These are phyloP conservation scores for Limonius californicus DNA, from an alignment of 1,140 invertebrate species.

Conservation along the genomic window DNA sequence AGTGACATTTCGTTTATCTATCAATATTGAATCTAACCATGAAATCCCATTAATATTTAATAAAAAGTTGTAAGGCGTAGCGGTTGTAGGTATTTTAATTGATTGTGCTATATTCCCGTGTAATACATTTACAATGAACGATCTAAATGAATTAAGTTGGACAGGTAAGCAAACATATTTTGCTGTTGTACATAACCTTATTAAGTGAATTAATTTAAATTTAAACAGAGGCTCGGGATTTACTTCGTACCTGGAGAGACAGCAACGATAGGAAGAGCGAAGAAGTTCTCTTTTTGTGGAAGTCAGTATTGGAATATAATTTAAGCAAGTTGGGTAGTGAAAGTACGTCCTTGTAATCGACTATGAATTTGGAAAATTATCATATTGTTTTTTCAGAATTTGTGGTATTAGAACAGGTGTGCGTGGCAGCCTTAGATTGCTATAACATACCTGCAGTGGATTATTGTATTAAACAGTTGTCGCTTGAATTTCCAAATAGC, in stretches of 20 bases:
- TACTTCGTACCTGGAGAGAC: conserved; percentile 86
- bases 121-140: neutral
- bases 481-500: conserved; percentile 86
- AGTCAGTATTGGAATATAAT: conserved; percentile 67
- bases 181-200: neutral
- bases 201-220: neutral
- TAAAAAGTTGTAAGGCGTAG: neutral
- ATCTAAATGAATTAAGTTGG: conserved; percentile 8
- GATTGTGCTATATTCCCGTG: neutral
- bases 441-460: conserved; percentile 73
- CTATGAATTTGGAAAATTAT: neutral
- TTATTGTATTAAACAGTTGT: conserved; percentile 73
- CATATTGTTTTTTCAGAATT: conserved; percentile 64
- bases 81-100: no score
- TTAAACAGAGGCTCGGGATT: conserved; percentile 70
- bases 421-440: conserved; percentile 87
- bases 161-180: neutral
- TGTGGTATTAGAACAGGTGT: conserved; percentile 88
- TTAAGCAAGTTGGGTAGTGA: conserved; percentile 87
- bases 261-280: conserved; percentile 84
- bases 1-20: no score
- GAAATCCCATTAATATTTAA: neutral
- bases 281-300: conserved; percentile 86
- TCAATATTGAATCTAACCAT: neutral
- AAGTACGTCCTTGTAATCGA: conserved; percentile 58